These are phyloP conservation scores for Melanotus villosus DNA, from an alignment of 2,888 invertebrate species.

Conservation along the genomic window DNA sequence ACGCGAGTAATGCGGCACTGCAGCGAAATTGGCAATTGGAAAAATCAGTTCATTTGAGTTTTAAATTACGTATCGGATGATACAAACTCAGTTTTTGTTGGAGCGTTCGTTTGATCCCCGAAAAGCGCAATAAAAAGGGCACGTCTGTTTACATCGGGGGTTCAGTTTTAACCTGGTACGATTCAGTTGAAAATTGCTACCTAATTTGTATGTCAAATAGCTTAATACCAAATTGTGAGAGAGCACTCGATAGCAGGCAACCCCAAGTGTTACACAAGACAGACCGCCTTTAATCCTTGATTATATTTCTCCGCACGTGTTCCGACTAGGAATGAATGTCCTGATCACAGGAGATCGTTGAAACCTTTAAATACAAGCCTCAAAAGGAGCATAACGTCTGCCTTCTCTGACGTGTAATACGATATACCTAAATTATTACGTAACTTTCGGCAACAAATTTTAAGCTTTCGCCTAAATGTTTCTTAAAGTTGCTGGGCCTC, in stretches of 20 bases:
- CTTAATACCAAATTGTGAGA: slow-evolving; percentile 33
- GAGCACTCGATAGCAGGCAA: too few relatives aligned
- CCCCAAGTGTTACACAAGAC: slow-evolving; percentile 18
- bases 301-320: slow-evolving; percentile 28
- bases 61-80: slow-evolving; percentile 32
- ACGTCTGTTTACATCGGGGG: slow-evolving; percentile 23
- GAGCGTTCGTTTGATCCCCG: slow-evolving; percentile 30
- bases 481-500: slow-evolving; percentile 36
- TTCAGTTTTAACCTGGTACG: slow-evolving; percentile 25
- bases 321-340: slow-evolving; percentile 5
- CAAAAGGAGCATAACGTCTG: slow-evolving; percentile 9
- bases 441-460: slow-evolving; percentile 33
- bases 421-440: slow-evolving; percentile 27
- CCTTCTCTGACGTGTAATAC: slow-evolving; percentile 15
- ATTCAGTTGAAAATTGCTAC: slow-evolving; percentile 26
- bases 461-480: slow-evolving; percentile 34
- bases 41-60: slow-evolving; percentile 39
- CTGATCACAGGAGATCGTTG: slow-evolving; percentile 13
- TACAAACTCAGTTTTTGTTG: slow-evolving; percentile 27
- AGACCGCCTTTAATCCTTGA: slow-evolving; percentile 23
- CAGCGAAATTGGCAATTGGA: slow-evolving; percentile 32
- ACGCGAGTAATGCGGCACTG: slow-evolving; percentile 1
- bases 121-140: slow-evolving; percentile 29
- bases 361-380: slow-evolving; percentile 17
- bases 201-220: slow-evolving; percentile 39